Base-by-base conservation (phyloP, 2,113 vertebrate species). In the Poeciliopsis occidentalis region DNA sequence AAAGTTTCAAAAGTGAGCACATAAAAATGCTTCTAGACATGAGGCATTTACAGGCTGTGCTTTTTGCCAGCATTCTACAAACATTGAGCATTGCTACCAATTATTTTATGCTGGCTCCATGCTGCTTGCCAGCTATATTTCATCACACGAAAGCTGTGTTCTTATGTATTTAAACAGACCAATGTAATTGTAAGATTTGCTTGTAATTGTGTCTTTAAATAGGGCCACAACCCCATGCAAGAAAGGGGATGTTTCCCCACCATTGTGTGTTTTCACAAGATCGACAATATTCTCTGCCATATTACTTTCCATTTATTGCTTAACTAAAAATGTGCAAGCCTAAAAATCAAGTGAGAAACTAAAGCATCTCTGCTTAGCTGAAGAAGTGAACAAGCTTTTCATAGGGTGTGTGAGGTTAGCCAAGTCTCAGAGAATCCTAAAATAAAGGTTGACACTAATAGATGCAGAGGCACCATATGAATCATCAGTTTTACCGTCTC, bases 401-500 rank as follows among this genome's bases (percentile, higher is more conserved):
- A 81, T 76, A 67, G 73, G 32, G 67, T 75, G 29, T 47, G 13
- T 66, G 73, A 79, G 73, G 64, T 70, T 77, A 73, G 68, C 68
- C 76, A 78, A 70, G 65, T 79, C 67, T 76, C 67, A 27, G 70
- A 24, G 41, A 54, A 65, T 19, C 60, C 32, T n/a, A 37, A 62
- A 69, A 71, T 61, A 61, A 67, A 57, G 34, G 34, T 60, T 71
- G 73, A 65, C 63, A 62, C 44, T 65, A 72, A 64, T 32, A 65
- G 62, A 84, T 69, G 41, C 51, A 67, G 62, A 72, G 67, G 69
- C 81, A 83, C 71, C 12, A 22, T 44, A 65, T 84, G 77, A 88
- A 78, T 86, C 76, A 83, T 78, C 71, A 6, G 69, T 63, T 80
- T 78, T 78, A 72, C 80, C 37, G 78, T 71, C 75, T 79, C 75